These are phyloP conservation scores for Sebastes trivittatus DNA, from an alignment of 2,797 vertebrate species.

Conservation along the genomic window DNA sequence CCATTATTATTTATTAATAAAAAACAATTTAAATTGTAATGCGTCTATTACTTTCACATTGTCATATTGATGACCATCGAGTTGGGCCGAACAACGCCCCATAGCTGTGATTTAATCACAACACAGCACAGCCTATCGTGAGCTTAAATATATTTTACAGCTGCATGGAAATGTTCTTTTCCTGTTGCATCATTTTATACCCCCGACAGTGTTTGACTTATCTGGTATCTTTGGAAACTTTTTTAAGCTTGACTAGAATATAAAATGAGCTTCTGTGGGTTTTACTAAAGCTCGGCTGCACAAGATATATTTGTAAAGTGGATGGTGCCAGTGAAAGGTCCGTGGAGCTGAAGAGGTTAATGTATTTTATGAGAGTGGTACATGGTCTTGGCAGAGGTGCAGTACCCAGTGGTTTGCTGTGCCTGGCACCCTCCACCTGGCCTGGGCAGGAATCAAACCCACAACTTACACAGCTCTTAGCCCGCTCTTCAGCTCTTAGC, in stretches of 20 bases:
- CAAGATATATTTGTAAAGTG: constrained; percentile 16
- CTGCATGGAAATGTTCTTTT: constrained; percentile 21
- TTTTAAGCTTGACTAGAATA: constrained; percentile 26
- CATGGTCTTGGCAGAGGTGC: constrained; percentile 31
- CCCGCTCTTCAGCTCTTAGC: constrained; percentile 35
- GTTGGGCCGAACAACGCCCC: too few relatives aligned
- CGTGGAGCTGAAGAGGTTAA: constrained; percentile 22
- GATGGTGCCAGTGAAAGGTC: not conserved
- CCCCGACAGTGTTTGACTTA: constrained; percentile 26
- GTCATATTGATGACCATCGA: too few relatives aligned
- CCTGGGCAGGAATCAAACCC: constrained; percentile 60
- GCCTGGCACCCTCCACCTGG: constrained; percentile 52
- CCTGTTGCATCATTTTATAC: constrained; percentile 43
- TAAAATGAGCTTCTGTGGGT: constrained; percentile 10
- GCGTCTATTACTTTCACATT: too few relatives aligned
- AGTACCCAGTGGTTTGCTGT: constrained; percentile 58
- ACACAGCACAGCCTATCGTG: too few relatives aligned
- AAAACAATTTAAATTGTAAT: too few relatives aligned
- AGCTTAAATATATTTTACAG: not conserved
- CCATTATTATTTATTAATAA: too few relatives aligned
- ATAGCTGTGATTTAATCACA: too few relatives aligned
- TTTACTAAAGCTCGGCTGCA: not conserved
- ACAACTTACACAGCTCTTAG: constrained; percentile 64
- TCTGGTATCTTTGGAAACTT: constrained; percentile 37
- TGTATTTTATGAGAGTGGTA: constrained; percentile 38